Evolutionary conservation across 2,888 invertebrate genomes (phyloP).

Genomic region (Gnatocerus cornutus): DNA sequence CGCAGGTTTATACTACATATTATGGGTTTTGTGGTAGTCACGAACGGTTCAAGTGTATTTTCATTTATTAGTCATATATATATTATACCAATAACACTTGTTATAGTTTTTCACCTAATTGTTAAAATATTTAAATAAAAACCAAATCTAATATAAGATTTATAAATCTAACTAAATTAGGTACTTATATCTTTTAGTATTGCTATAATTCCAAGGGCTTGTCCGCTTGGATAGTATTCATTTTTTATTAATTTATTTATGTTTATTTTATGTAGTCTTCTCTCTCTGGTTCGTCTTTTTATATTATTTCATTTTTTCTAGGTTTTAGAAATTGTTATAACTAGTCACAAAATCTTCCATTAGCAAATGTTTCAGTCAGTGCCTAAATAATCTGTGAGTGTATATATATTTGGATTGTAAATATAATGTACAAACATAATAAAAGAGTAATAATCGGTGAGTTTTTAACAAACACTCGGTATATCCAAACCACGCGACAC

Average conservation of each 20-base stretch:
- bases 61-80: conserved; percentile 42
- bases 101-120: conserved; percentile 49
- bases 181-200: conserved; percentile 42
- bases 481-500: too few species aligned
- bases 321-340: conserved; percentile 50
- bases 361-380: conserved; percentile 52
- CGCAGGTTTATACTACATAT: conserved; percentile 17
- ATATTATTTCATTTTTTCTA: conserved; percentile 38
- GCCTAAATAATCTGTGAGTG: conserved; percentile 51
- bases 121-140: conserved; percentile 42
- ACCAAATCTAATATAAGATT: conserved; percentile 46
- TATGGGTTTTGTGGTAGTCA: conserved; percentile 31
- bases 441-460: conserved; percentile 41
- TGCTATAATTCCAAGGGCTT: conserved; percentile 29
- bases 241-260: conserved; percentile 46
- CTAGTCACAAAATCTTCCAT: conserved; percentile 54
- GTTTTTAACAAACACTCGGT: neutral
- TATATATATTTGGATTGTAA: conserved; percentile 48
- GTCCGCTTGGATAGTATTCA: conserved; percentile 25
- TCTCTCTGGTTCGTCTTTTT: conserved; percentile 31
- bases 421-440: conserved; percentile 49
- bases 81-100: conserved; percentile 47
- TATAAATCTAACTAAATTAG: conserved; percentile 47
- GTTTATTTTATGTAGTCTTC: conserved; percentile 36
- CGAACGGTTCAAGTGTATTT: conserved; percentile 35